These are phyloP conservation scores for Phallusia fumigata DNA, from an alignment of 23 tunicate species.

Conservation along the genomic window DNA sequence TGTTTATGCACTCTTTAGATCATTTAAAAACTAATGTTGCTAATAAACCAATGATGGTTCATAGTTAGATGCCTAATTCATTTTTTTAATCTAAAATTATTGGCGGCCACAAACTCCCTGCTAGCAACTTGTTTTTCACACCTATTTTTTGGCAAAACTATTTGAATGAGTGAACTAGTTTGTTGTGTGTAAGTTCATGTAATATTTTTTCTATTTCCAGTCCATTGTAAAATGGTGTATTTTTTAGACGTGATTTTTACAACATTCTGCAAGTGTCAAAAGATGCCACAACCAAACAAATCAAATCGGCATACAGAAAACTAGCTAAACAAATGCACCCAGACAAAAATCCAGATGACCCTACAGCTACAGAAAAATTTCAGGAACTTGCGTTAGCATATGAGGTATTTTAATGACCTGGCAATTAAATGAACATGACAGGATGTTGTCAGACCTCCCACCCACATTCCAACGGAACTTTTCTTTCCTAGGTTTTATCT, in stretches of 20 bases:
- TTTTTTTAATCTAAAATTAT: too few species aligned
- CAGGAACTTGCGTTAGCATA: slow-evolving; percentile 95
- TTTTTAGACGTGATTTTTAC: slow-evolving; percentile 78
- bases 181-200: too few species aligned
- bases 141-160: too few species aligned
- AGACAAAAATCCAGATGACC: slow-evolving; percentile 97
- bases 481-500: slow-evolving; percentile 66
- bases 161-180: too few species aligned
- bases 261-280: slow-evolving; percentile 69
- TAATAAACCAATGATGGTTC: too few species aligned
- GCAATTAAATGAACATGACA: not conserved
- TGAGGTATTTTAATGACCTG: slow-evolving; percentile 41
- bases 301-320: slow-evolving; percentile 97
- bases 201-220: too few species aligned
- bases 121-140: too few species aligned
- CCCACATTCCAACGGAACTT: not conserved
- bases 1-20: too few species aligned
- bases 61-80: too few species aligned
- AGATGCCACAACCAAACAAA: slow-evolving; percentile 90
- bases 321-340: slow-evolving; percentile 99
- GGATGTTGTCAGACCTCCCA: slow-evolving; percentile 3
- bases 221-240: not conserved
- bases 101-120: too few species aligned
- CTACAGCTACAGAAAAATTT: slow-evolving; percentile 84
- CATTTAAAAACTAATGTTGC: too few species aligned